Evolutionary conservation across 2,797 vertebrate species (phyloP), one percentile per base, ranked within the genome.

Genomic region (Megaceryle alcyon): DNA sequence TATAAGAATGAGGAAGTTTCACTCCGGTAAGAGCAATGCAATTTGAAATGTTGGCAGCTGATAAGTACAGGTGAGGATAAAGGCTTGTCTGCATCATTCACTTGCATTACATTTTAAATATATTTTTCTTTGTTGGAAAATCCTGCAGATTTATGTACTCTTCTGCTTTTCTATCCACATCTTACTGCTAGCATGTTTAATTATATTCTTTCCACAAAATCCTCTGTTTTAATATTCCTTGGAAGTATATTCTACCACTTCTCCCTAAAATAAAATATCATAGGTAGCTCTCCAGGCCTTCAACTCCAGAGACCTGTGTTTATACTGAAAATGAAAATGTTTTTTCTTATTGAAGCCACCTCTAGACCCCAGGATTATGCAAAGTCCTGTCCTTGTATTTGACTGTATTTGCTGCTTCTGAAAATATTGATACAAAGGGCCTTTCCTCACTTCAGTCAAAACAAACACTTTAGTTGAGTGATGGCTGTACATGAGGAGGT

Each of bases 31-130:
- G 65, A 88, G 90, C 85, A 78, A 64, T 72, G 86, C 59, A 85
- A 8, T 92, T 95, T 89, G 92, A 94, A 96, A 92, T 78, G 75
- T 33, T 95, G 94, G 89, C 95, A 96, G 72, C 77, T 92, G 92
- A 86, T 94, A 96, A 95, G 88, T 88, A 88, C 86, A 94, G 96
- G 87, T 97, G 93, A 93, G 93, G 96, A 93, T 96, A 94, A 97
- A 97, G 68, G 63, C 88, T 88, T 57, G 84, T 92, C 86, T 92
- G 82, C 73, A 78, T 94, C 88, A 64, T 51, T 92, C 88, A 91
- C 82, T 95, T 82, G 66, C 83, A 39, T 83, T 87, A 82, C 81
- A 54, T 73, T 87, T 2, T 12, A 37, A 91, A 93, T 90, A 20
- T 92, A 86, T 71, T 92, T 81, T 79, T 17, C 83, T 86, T 89